phyloP scores from a whole-genome alignment of 2,113 vertebrate genomes.

The Saimiri boliviensis region DNA sequence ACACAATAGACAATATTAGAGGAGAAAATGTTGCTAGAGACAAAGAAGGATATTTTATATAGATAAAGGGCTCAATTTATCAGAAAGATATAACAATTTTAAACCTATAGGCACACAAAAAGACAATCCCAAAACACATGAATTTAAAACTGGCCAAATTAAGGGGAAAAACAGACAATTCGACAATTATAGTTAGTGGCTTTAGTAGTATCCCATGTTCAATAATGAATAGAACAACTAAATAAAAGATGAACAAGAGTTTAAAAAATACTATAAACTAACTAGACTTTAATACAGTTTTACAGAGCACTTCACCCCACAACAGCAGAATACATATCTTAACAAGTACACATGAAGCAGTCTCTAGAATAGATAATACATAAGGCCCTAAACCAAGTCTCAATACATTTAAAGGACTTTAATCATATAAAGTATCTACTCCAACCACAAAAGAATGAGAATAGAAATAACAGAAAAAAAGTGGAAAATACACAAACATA shows the following conservation, averaged over 20 bases:
- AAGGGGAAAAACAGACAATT: neutral
- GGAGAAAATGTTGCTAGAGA: neutral
- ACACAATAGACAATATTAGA: neutral
- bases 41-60: neutral
- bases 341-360: neutral
- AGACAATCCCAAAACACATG: neutral
- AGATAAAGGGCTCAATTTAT: neutral
- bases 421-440: neutral
- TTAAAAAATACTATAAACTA: neutral
- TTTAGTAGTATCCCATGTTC: neutral
- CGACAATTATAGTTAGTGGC: neutral
- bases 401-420: neutral
- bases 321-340: neutral
- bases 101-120: neutral
- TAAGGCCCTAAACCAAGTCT: neutral
- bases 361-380: neutral
- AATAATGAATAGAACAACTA: neutral
- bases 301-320: neutral
- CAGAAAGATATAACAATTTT: neutral
- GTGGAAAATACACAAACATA: neutral
- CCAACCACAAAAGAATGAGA: neutral
- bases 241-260: neutral
- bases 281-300: neutral
- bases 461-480: neutral
- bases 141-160: neutral